phyloP scores from a whole-genome alignment of 2,888 invertebrate genomes.

The Aphodius sticticus region DNA sequence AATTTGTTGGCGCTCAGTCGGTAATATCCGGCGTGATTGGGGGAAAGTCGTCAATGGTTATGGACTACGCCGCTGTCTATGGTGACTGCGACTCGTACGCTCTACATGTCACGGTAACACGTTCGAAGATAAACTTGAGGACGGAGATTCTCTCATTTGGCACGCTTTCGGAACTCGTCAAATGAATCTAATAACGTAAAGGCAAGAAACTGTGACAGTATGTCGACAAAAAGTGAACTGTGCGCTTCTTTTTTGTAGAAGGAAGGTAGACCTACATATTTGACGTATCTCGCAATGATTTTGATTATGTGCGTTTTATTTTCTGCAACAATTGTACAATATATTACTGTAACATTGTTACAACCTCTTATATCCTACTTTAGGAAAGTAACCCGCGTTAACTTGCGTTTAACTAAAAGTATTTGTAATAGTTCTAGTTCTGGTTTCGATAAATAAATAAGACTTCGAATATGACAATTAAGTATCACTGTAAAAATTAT shows the following conservation, averaged over 20 bases:
- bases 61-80: slow-evolving; percentile 22
- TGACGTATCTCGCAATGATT: background rate
- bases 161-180: slow-evolving; percentile 30
- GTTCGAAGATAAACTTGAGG: slow-evolving; percentile 26
- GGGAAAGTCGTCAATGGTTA: slow-evolving; percentile 32
- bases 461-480: no score
- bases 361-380: no score
- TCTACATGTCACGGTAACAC: slow-evolving; percentile 39
- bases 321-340: background rate
- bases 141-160: slow-evolving; percentile 27
- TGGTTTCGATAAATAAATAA: no score
- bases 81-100: slow-evolving; percentile 36
- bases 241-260: background rate
- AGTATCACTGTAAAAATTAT: no score
- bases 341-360: no score
- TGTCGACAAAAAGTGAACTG: slow-evolving; percentile 13
- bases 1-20: background rate
- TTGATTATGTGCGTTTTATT: background rate
- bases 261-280: background rate
- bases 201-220: slow-evolving; percentile 35
- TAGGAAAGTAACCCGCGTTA: no score
- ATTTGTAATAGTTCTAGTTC: no score
- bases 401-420: no score
- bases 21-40: slow-evolving; percentile 29
- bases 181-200: slow-evolving; percentile 31